A percentile compares a stretch with the other conserved stretches of the same genome.
Conservation (phyloP, 2,797 vertebrate genomes). For the Silurus lanzhouensis region DNA sequence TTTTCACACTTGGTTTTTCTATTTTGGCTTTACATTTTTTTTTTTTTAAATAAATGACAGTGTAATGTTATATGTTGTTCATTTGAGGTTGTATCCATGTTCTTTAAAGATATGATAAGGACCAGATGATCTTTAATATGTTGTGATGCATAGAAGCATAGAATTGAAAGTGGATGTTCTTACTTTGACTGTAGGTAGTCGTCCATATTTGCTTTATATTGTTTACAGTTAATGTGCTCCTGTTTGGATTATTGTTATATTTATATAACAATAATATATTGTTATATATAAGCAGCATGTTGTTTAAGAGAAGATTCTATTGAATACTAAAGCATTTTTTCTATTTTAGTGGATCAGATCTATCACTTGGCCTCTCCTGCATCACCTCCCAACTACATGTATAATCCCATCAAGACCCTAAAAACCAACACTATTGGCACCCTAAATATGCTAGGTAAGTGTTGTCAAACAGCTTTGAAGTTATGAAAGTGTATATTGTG, state of each 20-base stretch:
- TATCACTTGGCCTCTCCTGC: slow-evolving; percentile 97
- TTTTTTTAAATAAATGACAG: no score
- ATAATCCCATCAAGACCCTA: slow-evolving; percentile 98
- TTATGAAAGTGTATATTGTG: neutral
- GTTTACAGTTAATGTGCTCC: neutral
- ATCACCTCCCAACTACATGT: slow-evolving; percentile 99
- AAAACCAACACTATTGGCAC: slow-evolving; percentile 99
- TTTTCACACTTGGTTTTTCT: no score
- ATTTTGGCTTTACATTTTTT: no score
- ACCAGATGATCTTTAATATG: no score
- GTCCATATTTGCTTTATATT: neutral
- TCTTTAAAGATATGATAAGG: no score
- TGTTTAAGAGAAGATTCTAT: neutral
- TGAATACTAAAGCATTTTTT: neutral
- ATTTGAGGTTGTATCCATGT: no score
- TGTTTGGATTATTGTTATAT: neutral
- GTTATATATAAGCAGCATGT: neutral
- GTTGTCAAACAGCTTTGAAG: neutral
- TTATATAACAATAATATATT: neutral
- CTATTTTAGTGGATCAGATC: slow-evolving; percentile 91
- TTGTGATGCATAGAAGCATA: no score
- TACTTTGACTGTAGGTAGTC: no score
- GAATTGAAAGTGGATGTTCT: no score
- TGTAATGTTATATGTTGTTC: no score
- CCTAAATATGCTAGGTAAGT: slow-evolving; percentile 96